phyloP scores from a whole-genome alignment of 2,113 vertebrate species.

The Alligator mississippiensis region DNA sequence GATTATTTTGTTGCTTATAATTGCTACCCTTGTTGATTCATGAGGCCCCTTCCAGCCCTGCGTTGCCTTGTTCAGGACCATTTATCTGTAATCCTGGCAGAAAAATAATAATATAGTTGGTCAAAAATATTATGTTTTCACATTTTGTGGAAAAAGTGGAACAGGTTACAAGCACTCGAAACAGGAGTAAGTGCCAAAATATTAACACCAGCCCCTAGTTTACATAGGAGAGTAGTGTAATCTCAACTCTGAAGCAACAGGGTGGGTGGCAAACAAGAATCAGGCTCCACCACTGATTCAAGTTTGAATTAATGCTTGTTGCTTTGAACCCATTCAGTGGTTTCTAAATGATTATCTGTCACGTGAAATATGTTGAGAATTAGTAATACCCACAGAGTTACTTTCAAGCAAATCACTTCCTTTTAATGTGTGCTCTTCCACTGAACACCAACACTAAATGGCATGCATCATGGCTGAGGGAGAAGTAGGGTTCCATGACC shows the following conservation, averaged over 20 bases:
- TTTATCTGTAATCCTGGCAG: neutral
- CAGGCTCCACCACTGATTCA: neutral
- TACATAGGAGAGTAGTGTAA: neutral
- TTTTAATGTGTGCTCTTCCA: neutral
- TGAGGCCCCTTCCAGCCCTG: too few relatives aligned
- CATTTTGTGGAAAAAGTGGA: neutral
- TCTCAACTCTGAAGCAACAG: neutral
- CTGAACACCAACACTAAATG: neutral
- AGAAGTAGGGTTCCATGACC: neutral
- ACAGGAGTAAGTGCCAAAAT: neutral
- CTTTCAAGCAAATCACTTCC: neutral
- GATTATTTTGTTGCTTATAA: too few relatives aligned
- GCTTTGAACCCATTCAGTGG: neutral
- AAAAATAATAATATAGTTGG: neutral
- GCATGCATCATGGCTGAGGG: neutral
- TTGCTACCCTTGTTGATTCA: too few relatives aligned
- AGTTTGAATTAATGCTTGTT: neutral
- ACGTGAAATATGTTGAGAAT: neutral
- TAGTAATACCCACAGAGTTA: neutral
- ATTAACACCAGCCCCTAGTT: neutral
- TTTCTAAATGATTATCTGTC: neutral
- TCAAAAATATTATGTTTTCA: neutral
- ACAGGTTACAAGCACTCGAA: neutral
- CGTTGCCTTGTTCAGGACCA: neutral
- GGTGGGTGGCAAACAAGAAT: neutral